Evolutionary conservation across 2,113 vertebrate species (phyloP).

Genomic region (rabbit (Oryctolagus cuniculus)): mOryCun1.1 NC_091435.1:61250501-61251000

Average conservation of each 20-base stretch:
- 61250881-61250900: neutral
- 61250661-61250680: neutral
- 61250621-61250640: neutral
- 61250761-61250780: conserved; percentile 2
- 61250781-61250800: neutral
- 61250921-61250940: conserved; percentile 12
- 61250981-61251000: neutral
- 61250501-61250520: neutral
- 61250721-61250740: neutral
- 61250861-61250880: neutral
- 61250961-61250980: neutral
- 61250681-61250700: neutral
- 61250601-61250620: neutral
- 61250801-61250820: neutral
- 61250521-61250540: neutral
- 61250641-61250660: neutral
- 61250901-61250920: neutral
- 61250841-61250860: neutral
- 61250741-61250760: neutral
- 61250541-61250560: neutral
- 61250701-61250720: neutral
- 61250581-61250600: neutral
- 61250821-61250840: conserved; percentile 16
- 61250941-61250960: neutral
- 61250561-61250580: neutral